Base-by-base conservation (phyloP, 2,888 invertebrate species). In the Dicranocentrus wangi region DNA sequence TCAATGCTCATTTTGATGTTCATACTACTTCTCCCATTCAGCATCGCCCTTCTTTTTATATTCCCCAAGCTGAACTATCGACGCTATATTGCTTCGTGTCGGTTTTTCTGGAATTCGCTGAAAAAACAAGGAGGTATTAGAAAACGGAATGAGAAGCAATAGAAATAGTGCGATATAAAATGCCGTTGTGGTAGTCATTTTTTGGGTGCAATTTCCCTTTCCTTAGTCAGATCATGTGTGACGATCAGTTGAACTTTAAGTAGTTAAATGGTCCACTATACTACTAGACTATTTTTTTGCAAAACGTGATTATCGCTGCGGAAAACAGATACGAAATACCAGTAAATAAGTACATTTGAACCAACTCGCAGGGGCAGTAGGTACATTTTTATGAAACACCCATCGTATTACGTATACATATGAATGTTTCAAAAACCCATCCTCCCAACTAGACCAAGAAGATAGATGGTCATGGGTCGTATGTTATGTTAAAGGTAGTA, bases 401-500 rank as follows among this genome's bases (percentile, higher is more conserved):
- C 55, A 21, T 55, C 55, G 39, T 8, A 39, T 39, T 39, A 60
- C 60, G 15, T 60, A 27, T n/a, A 25, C n/a, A 47, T 47, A 60
- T 17, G 60, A 60, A 60, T 27, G 27, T 60, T 60, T 60, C 27
- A 60, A 60, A 60, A 23, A 23, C n/a, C 1, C 19, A n/a, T 39
- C 32, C 63, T 39, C 27, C 63, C 42, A 42, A 42, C 39, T 15
- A 39, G 23, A 23, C 42, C 8, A 42, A 39, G 19, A 63, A 63
- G 42, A 63, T 23, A 23, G 43, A 63, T 63, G 61, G 7, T 63
- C 39, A 39, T 39, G 63, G 5, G 10, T 55, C 8, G 63, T 42
- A 63, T 63, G 39, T 63, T 63, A n/a, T 60, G 60, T 60, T 60
- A 15, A 63, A 63, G 43, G 42, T 42, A 42, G 23, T 42, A 43